Evolutionary conservation across 2,888 invertebrate genomes (phyloP).

Genomic region (Tupiocoris notatus): DNA sequence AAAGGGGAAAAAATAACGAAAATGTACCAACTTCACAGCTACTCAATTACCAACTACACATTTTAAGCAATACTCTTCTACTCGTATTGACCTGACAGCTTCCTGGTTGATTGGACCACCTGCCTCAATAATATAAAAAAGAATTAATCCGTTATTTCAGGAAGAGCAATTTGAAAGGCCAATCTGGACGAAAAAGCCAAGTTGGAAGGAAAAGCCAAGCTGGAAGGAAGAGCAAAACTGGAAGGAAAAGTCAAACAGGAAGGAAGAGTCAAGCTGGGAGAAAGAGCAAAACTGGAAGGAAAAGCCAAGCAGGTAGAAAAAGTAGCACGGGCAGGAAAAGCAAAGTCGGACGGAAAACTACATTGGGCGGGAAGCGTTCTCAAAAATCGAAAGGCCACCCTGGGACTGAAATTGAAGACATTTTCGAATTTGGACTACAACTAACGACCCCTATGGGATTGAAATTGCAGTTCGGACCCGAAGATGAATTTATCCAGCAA

Average conservation of each 20-base stretch:
- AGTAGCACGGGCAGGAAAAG: neutral
- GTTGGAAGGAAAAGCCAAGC: neutral
- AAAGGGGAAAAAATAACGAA: too few relatives aligned
- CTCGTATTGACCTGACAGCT: too few relatives aligned
- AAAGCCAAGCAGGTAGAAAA: slow-evolving; percentile 11
- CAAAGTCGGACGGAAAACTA: neutral
- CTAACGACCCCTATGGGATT: slow-evolving; percentile 6
- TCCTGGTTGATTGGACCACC: too few relatives aligned
- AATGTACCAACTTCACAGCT: too few relatives aligned
- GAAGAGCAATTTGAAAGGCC: too few relatives aligned
- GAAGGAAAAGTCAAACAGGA: neutral
- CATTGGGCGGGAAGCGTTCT: neutral
- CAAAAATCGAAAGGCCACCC: too few relatives aligned
- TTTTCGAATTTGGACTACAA: too few relatives aligned
- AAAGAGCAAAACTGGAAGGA: neutral
- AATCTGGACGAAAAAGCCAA: neutral
- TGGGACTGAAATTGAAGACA: too few relatives aligned
- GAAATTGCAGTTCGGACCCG: neutral
- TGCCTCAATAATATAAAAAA: too few relatives aligned
- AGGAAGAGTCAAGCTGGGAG: slow-evolving; percentile 1
- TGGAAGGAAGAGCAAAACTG: slow-evolving; percentile 4
- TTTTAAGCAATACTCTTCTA: too few relatives aligned
- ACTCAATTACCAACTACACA: too few relatives aligned
- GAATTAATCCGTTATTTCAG: too few relatives aligned
- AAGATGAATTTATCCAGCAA: neutral